A percentile compares a stretch with the other conserved stretches of the same genome.
phyloP scores from a whole-genome alignment of 2,888 invertebrate genomes.

The Hyposoter dolosus region DNA sequence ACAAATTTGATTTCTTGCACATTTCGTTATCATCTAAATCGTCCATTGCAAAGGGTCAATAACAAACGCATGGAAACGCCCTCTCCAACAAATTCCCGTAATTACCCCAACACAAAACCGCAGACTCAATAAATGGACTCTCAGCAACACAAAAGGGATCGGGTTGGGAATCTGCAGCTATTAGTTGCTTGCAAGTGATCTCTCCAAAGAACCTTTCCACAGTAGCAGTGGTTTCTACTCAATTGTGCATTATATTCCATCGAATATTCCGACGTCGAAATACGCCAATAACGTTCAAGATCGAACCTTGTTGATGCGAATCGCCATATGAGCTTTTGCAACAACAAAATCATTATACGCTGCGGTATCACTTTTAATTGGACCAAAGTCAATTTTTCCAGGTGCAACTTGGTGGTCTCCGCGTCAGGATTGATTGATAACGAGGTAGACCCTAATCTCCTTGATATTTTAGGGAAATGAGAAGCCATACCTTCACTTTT shows the following conservation, averaged over 20 bases:
- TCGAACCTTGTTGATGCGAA: neutral
- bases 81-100: neutral
- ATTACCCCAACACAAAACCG: constrained; percentile 3
- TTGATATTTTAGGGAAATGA: neutral
- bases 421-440: neutral
- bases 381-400: neutral
- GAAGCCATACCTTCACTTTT: neutral
- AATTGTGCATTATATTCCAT: neutral
- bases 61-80: constrained; percentile 1
- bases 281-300: neutral
- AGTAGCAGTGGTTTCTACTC: neutral
- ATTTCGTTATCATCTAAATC: neutral
- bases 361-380: neutral
- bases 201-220: constrained; percentile 1
- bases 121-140: constrained; percentile 9
- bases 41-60: neutral
- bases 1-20: neutral
- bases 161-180: neutral
- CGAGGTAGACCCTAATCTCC: neutral
- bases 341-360: neutral
- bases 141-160: neutral
- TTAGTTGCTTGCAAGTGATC: constrained; percentile 5
- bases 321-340: neutral
- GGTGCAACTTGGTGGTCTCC: neutral
- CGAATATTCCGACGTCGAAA: neutral